Evolutionary conservation across 2,797 vertebrate species (phyloP).

Genomic region (Falco berigora): DNA sequence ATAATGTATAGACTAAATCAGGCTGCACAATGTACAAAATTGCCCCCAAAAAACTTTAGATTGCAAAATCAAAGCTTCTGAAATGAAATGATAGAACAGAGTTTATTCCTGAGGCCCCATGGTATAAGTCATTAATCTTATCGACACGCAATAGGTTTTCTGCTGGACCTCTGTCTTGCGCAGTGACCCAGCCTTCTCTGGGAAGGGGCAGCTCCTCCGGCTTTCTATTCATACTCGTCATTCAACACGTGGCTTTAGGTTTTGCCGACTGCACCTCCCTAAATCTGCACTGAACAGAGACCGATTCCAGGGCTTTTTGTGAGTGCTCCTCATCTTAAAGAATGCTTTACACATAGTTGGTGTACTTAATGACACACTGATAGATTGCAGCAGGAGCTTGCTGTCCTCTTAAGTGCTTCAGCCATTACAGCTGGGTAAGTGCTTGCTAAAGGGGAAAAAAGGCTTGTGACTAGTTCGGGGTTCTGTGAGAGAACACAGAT

Average conservation of each 20-base stretch:
- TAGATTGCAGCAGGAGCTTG: neutral
- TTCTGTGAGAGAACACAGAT: neutral
- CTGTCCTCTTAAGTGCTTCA: neutral
- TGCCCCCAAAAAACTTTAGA: neutral
- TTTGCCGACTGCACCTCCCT: conserved; percentile 14
- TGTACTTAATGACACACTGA: neutral
- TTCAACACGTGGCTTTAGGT: neutral
- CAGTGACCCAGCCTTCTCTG: neutral
- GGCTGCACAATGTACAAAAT: neutral
- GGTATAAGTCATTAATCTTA: too few relatives aligned
- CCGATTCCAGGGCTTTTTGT: conserved; percentile 34
- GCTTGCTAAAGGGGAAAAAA: neutral
- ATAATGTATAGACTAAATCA: neutral
- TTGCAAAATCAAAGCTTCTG: neutral
- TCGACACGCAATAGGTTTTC: neutral
- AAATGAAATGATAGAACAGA: neutral
- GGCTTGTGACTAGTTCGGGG: neutral
- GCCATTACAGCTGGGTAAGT: neutral
- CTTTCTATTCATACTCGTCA: neutral
- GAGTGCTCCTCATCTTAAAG: neutral
- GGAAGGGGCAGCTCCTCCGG: neutral
- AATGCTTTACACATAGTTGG: neutral
- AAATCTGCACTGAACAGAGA: neutral
- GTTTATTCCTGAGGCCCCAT: neutral
- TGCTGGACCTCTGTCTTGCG: neutral